A percentile compares a stretch with the other conserved stretches of the same genome.
Conservation (phyloP, 2,888 invertebrate species). For the Cephus spinipes region DNA sequence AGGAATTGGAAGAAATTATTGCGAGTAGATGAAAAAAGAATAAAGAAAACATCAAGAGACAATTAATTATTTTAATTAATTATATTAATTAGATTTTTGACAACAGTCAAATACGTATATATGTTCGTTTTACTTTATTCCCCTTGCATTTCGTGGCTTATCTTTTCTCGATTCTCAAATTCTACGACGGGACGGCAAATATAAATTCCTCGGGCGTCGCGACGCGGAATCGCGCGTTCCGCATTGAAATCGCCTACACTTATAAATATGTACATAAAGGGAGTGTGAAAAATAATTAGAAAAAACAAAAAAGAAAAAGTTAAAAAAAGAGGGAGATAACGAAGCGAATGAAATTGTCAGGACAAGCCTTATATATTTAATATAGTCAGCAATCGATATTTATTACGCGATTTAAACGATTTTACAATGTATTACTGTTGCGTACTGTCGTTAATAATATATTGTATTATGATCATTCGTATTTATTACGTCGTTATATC, state of each 20-base stretch:
- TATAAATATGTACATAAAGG: constrained; percentile 36
- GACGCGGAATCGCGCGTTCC: constrained; percentile 23
- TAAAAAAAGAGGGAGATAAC: neutral
- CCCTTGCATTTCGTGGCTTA: constrained; percentile 12
- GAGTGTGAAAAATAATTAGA: constrained; percentile 7
- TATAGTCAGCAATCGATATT: constrained; percentile 37
- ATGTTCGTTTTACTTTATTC: neutral
- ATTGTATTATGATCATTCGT: constrained; percentile 13
- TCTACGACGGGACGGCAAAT: too few relatives aligned
- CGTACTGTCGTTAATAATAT: constrained; percentile 13
- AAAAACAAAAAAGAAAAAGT: constrained; percentile 13
- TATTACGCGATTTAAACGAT: constrained; percentile 17
- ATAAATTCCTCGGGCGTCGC: constrained; percentile 12
- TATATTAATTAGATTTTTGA: neutral
- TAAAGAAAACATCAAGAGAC: constrained; percentile 7
- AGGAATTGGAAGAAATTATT: too few relatives aligned
- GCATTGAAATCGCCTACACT: constrained; percentile 33
- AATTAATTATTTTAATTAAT: neutral
- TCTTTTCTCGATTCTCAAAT: neutral
- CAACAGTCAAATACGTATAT: neutral
- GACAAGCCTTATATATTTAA: constrained; percentile 35
- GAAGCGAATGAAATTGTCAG: constrained; percentile 11
- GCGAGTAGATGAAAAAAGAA: constrained; percentile 6
- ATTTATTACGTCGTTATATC: constrained; percentile 24
- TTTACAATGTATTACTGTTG: constrained; percentile 5